A percentile compares a stretch with the other conserved stretches of the same genome.
phyloP scores from a whole-genome alignment of 2,888 invertebrate species.

The Atherix ibis region DNA sequence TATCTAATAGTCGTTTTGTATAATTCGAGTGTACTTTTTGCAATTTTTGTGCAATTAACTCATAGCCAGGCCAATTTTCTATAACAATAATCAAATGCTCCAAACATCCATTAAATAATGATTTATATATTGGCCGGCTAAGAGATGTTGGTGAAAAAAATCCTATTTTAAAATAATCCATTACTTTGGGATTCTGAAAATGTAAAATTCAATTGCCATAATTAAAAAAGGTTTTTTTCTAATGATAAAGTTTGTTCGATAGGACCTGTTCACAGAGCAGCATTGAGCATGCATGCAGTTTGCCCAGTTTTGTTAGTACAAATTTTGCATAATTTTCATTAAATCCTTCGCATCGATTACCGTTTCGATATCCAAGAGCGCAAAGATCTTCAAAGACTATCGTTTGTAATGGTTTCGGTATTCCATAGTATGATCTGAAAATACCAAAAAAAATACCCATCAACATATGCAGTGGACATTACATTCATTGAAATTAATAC shows the following conservation, averaged over 20 bases:
- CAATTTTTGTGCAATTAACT: conserved; percentile 30
- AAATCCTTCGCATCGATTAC: conserved; percentile 37
- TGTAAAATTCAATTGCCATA: background rate
- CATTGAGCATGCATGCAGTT: conserved; percentile 40
- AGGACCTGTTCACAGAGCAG: conserved; percentile 36
- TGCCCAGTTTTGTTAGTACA: conserved; percentile 36
- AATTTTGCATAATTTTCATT: conserved; percentile 37
- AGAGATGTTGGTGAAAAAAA: background rate
- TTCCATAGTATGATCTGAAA: conserved; percentile 24
- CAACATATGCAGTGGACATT: background rate
- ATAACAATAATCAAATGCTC: conserved; percentile 28
- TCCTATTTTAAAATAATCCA: background rate
- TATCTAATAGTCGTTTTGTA: background rate
- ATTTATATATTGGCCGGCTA: background rate
- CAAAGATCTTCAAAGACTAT: conserved; percentile 33
- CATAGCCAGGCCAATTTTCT: conserved; percentile 32
- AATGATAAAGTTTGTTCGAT: background rate
- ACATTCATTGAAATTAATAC: conserved; percentile 14
- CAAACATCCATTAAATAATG: conserved; percentile 10
- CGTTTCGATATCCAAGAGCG: conserved; percentile 36
- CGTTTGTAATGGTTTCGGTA: conserved; percentile 24
- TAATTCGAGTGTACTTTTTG: conserved; percentile 23
- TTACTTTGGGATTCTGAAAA: background rate
- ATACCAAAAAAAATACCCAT: background rate
- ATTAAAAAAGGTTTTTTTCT: background rate